These are phyloP conservation scores for Takifugu ocellatus DNA, from an alignment of 2,797 vertebrate genomes.

Conservation along the genomic window DNA sequence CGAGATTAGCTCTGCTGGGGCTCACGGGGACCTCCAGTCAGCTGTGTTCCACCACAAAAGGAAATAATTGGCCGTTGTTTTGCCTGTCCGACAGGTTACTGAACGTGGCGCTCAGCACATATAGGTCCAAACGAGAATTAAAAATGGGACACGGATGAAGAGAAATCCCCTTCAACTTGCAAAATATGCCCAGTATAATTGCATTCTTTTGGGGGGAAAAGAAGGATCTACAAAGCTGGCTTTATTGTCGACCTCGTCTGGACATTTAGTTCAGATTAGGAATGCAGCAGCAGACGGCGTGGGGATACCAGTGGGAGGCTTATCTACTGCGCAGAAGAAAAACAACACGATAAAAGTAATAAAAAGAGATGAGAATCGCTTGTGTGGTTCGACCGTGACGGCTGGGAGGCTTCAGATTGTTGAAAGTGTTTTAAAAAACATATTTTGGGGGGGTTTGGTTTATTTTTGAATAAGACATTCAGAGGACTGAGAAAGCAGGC, in stretches of 20 bases:
- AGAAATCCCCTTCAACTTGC: conserved; percentile 23
- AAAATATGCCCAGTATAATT: conserved; percentile 14
- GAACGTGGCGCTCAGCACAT: conserved; percentile 2
- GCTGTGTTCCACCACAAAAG: conserved; percentile 40
- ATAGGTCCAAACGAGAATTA: conserved; percentile 33
- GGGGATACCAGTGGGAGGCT: neutral
- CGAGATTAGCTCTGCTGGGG: conserved; percentile 44
- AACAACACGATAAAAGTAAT: no score
- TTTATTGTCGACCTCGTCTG: conserved; percentile 39
- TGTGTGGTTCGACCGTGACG: no score
- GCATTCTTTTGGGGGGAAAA: conserved; percentile 9
- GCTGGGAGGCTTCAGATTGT: no score
- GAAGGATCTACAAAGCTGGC: conserved; percentile 26
- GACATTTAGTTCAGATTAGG: conserved; percentile 39
- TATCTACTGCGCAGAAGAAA: neutral
- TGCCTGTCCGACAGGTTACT: conserved; percentile 8
- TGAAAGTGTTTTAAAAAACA: no score
- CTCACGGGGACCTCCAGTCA: conserved; percentile 23
- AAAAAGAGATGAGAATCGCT: no score
- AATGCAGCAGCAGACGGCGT: conserved; percentile 21
- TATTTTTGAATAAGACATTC: no score
- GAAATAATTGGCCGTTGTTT: conserved; percentile 48
- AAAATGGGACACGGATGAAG: neutral
- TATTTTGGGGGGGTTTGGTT: no score
- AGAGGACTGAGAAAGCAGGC: no score